Conservation (phyloP, 2,113 vertebrate species). For the Ivindomyrus marchei region DNA sequence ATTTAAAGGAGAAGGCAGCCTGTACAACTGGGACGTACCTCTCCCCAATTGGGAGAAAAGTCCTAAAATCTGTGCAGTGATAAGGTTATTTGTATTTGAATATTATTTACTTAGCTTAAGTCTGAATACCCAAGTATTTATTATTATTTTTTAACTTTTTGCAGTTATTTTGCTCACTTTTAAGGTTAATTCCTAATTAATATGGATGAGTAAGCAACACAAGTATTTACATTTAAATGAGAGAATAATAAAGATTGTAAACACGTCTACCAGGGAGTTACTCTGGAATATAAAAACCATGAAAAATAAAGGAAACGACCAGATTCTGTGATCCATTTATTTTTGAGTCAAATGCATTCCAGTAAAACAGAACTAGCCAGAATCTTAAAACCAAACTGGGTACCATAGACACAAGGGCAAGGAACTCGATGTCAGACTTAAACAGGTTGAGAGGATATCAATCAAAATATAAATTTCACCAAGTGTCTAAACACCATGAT, state of each 20-base stretch:
- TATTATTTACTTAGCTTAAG: neutral
- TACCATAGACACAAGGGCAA: slow-evolving; percentile 26
- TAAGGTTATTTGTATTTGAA: neutral
- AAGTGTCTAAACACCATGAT: neutral
- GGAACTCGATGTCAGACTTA: neutral
- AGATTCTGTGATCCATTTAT: slow-evolving; percentile 51
- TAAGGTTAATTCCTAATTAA: neutral
- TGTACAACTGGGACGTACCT: neutral
- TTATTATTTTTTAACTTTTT: neutral
- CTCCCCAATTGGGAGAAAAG: neutral
- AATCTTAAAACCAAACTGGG: slow-evolving; percentile 39
- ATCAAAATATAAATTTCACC: neutral
- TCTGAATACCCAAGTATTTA: neutral
- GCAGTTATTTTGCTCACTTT: neutral
- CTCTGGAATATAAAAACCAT: neutral
- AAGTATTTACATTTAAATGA: neutral
- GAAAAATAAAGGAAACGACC: neutral
- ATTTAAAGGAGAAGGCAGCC: neutral
- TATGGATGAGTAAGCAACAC: neutral
- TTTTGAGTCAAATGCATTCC: slow-evolving; percentile 43
- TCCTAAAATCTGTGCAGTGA: neutral
- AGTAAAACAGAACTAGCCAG: slow-evolving; percentile 50
- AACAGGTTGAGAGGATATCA: neutral
- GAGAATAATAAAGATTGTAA: neutral
- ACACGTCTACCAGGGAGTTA: neutral